Evolutionary conservation across 2,888 invertebrate species (phyloP).

Genomic region (Metacarcinus magister): DNA sequence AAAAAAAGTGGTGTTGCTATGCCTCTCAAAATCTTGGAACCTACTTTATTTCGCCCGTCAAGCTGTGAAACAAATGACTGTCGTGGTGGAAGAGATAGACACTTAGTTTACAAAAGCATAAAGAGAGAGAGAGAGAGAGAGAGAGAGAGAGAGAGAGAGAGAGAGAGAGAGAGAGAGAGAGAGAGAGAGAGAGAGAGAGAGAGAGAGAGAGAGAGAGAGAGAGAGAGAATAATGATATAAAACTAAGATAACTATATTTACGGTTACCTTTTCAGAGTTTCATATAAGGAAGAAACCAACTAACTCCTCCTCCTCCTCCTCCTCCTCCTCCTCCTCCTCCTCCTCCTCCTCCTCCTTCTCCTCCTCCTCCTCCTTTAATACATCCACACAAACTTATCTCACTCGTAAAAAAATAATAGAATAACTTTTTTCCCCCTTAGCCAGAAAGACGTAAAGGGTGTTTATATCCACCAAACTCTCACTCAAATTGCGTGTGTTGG

Average conservation of each 20-base stretch:
- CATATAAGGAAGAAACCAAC: background rate
- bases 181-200: background rate
- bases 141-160: no score
- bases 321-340: constrained; percentile 2
- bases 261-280: background rate
- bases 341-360: background rate
- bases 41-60: no score
- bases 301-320: background rate
- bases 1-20: no score
- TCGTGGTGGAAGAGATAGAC: no score
- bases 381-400: background rate
- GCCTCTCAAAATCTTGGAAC: no score
- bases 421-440: background rate
- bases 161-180: background rate
- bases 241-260: background rate
- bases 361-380: background rate
- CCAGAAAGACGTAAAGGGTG: background rate
- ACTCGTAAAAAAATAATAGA: background rate
- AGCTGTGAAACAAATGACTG: no score
- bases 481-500: background rate
- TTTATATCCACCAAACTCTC: background rate
- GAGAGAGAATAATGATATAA: background rate
- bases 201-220: constrained; percentile 2
- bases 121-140: no score
- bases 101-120: no score